Evolutionary conservation across 2,797 vertebrate genomes (phyloP).

Genomic region (Silurus aristotelis): DNA sequence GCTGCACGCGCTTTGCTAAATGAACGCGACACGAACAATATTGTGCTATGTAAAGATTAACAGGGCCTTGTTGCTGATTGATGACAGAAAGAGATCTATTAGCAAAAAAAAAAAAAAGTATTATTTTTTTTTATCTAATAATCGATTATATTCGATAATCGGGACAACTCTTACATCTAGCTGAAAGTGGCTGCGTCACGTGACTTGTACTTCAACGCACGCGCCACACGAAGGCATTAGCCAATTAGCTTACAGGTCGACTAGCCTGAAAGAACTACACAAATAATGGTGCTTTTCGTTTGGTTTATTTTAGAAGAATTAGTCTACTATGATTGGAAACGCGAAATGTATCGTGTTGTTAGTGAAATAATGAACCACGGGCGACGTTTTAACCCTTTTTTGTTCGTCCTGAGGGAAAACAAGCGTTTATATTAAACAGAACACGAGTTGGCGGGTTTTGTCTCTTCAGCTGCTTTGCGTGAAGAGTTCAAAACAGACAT

Average conservation of each 20-base stretch:
- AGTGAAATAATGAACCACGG: neutral
- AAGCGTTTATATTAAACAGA: neutral
- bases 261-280: neutral
- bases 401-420: neutral
- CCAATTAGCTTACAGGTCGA: neutral
- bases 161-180: neutral
- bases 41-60: neutral
- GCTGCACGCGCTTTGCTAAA: neutral
- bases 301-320: neutral
- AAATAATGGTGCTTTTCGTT: neutral
- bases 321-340: neutral
- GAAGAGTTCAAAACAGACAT: neutral
- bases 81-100: neutral
- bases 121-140: neutral
- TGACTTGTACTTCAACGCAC: neutral
- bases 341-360: too few relatives aligned
- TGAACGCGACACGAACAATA: neutral
- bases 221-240: neutral
- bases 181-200: neutral
- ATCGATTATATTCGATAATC: neutral
- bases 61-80: neutral
- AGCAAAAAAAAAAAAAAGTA: neutral
- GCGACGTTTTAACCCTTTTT: neutral
- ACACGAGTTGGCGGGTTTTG: neutral
- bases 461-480: slow-evolving; percentile 7